Percentiles rank a stretch among this genome's conserved stretches.
Evolutionary conservation across 2,113 vertebrate species (phyloP).

Genomic region (Coracopsis vasa): DNA sequence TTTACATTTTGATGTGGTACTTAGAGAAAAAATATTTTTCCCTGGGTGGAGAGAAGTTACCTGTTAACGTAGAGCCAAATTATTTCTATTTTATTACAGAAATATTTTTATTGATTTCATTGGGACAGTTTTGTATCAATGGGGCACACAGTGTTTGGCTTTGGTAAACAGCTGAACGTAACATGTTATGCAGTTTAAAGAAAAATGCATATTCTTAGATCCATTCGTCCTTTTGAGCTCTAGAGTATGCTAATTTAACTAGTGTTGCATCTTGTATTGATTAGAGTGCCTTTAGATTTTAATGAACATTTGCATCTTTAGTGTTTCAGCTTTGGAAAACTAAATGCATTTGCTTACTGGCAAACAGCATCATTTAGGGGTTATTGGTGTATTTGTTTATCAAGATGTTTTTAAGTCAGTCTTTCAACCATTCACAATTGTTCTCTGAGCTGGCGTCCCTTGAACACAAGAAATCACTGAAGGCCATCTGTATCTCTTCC

Average conservation of each 20-base stretch:
- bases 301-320: background rate
- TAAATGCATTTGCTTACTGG: background rate
- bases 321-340: background rate
- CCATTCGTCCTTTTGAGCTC: background rate
- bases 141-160: background rate
- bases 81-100: background rate
- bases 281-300: conserved; percentile 3
- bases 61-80: background rate
- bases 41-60: background rate
- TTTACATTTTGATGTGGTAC: conserved; percentile 46
- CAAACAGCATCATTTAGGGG: background rate
- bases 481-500: conserved; percentile 19
- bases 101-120: background rate
- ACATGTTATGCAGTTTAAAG: background rate
- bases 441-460: conserved; percentile 2
- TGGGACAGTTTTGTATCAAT: background rate
- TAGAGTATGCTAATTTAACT: background rate
- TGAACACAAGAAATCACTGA: conserved; percentile 14
- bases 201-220: background rate
- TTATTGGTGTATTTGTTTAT: conserved; percentile 27
- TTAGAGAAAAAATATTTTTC: background rate
- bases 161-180: conserved; percentile 1
- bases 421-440: conserved; percentile 17
- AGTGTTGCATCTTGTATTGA: background rate
- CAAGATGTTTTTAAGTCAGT: conserved; percentile 19